These are phyloP conservation scores for Tenrec ecaudatus DNA, from an alignment of 2,113 vertebrate genomes.

Conservation along the genomic window DNA sequence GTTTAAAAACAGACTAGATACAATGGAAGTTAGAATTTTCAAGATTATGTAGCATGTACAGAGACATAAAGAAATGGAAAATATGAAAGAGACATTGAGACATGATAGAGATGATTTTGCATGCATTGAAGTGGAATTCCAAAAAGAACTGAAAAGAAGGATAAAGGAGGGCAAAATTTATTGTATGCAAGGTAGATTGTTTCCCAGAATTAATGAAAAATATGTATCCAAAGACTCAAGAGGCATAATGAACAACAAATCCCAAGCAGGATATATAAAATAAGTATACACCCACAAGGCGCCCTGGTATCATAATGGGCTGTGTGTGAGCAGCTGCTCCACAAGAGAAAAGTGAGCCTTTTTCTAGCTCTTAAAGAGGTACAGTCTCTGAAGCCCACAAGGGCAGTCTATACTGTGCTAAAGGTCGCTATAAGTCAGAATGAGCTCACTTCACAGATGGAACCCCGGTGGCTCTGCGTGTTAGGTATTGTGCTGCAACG, in stretches of 20 bases:
- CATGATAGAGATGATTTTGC: not conserved
- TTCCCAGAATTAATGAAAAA: constrained; percentile 29
- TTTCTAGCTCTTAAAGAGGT: too few species aligned
- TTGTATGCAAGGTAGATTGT: not conserved
- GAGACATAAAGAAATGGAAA: not conserved
- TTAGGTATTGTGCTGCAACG: too few species aligned
- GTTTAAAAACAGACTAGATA: constrained; percentile 45
- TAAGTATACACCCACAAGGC: not conserved
- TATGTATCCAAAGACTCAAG: constrained; percentile 37
- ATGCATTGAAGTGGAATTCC: not conserved
- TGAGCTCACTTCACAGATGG: too few species aligned
- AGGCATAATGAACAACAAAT: not conserved
- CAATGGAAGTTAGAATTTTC: not conserved
- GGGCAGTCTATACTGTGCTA: too few species aligned
- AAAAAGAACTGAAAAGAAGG: not conserved
- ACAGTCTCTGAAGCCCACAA: too few species aligned
- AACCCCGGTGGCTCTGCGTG: too few species aligned
- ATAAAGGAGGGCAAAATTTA: not conserved
- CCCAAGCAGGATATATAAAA: not conserved
- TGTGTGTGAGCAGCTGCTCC: too few species aligned
- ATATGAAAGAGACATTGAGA: constrained; percentile 12
- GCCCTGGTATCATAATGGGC: too few species aligned
- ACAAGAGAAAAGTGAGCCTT: too few species aligned
- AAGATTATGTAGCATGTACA: not conserved
- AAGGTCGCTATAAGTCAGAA: too few species aligned